Evolutionary conservation across 2,888 invertebrate species (phyloP), one percentile per base, ranked within the genome.

Genomic region (Heteromyza rotundicornis): DNA sequence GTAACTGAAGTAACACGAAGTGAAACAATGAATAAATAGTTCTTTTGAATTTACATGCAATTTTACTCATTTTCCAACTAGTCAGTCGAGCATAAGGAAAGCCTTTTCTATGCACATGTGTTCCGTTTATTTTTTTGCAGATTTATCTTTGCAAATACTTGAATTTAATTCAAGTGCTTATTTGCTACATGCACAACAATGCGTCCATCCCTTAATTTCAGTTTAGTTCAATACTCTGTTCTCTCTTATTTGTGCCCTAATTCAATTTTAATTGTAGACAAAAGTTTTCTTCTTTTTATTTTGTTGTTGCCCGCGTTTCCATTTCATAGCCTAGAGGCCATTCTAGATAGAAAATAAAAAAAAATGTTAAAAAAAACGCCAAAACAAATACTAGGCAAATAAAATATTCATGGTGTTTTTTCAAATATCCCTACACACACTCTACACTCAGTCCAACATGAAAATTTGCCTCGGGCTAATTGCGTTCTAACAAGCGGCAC

Each of bases 401-500:
- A 53, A 54, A 49, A 53, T 57, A 62, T 62, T 53, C 62, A 62
- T 47, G 47, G 19, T 47, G 19, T 20, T 10, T 40, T 47, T 19
- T 47, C 47, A 47, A 47, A 17, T 20, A 40, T 3, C 40, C 47
- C 19, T 17, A 5, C 40, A n/a, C 10, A n/a, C 3, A 14, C 40
- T n/a, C 40, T 8, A 3, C 14, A 40, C 40, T 40, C 40, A 8
- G 5, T 2, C 3, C 66, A 63, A 61, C 67, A 64, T 57, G n/a
- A 59, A 62, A 64, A 67, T 67, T 65, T 68, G 78, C 80, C 75
- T 64, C 64, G 57, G 74, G 80, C 79, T 78, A 79, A 79, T 79
- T 80, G 77, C 73, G 71, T 76, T 77, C 73, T 76, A 79, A 79
- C 80, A 80, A 78, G 80, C 80, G 66, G 68, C 60, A 69, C 68